A percentile compares a stretch with the other conserved stretches of the same genome.
Evolutionary conservation across 2,113 vertebrate genomes (phyloP).

Genomic region (Pseudorectes ferrugineus): DNA sequence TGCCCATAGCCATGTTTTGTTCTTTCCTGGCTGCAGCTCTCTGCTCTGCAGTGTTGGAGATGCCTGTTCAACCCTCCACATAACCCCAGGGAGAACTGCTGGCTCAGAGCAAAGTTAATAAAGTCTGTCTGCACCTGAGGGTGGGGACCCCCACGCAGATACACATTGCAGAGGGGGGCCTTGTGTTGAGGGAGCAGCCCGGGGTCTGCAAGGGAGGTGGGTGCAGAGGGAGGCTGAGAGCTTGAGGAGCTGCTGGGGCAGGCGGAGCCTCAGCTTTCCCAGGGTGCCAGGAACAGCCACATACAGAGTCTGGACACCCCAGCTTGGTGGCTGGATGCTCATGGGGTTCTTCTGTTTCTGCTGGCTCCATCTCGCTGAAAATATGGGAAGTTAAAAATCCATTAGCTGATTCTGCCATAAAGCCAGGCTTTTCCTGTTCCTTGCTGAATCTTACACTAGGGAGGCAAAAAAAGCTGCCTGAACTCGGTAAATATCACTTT

Average conservation of each 20-base stretch:
- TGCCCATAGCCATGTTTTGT: background rate
- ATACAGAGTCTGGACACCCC: accelerated
- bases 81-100: background rate
- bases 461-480: background rate
- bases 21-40: background rate
- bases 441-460: background rate
- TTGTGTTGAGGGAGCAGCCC: background rate
- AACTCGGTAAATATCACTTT: slow-evolving; percentile 2
- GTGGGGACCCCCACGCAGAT: no score
- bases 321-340: background rate
- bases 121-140: background rate
- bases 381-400: background rate
- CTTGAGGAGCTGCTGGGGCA: background rate
- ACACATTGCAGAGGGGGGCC: background rate
- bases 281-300: background rate
- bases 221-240: background rate
- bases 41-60: background rate
- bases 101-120: background rate
- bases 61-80: background rate
- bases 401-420: background rate
- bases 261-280: background rate
- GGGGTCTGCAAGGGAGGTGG: background rate
- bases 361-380: background rate
- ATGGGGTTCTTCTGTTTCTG: background rate
- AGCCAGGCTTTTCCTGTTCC: background rate